A percentile compares a stretch with the other conserved stretches of the same genome.
Conservation (phyloP, 1,140 invertebrate species). For the Augochlora pura region DNA sequence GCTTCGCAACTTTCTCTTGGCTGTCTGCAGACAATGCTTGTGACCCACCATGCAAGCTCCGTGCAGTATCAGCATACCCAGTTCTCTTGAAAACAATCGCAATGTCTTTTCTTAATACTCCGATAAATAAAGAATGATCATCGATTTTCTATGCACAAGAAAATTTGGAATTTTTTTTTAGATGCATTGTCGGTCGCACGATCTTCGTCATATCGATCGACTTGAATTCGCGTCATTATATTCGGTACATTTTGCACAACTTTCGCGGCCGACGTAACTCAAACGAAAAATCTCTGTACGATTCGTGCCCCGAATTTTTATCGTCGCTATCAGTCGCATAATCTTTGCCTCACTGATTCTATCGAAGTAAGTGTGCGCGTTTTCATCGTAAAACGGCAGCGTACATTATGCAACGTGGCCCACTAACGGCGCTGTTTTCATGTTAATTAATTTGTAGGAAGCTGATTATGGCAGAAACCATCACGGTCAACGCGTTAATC, state of each 20-base stretch:
- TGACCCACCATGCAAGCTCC: constrained; percentile 82
- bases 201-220: too few species aligned
- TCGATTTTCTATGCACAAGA: too few species aligned
- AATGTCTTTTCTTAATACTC: constrained; percentile 10
- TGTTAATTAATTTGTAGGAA: constrained; percentile 3
- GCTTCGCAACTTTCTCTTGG: constrained; percentile 76
- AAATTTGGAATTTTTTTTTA: too few species aligned
- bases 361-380: background rate
- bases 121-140: too few species aligned
- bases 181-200: too few species aligned
- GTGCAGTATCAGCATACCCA: constrained; percentile 81
- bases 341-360: too few species aligned
- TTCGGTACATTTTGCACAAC: too few species aligned
- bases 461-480: background rate
- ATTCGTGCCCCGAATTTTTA: too few species aligned
- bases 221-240: too few species aligned
- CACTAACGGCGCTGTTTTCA: background rate
- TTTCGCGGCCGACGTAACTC: too few species aligned
- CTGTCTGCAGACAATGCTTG: constrained; percentile 80
- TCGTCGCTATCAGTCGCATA: too few species aligned
- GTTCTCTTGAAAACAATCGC: constrained; percentile 73
- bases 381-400: background rate
- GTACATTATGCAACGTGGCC: background rate
- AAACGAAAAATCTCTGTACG: too few species aligned
- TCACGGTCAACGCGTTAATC: background rate